Conservation (phyloP, 2,113 vertebrate genomes). For the Regulus satrapa region DNA sequence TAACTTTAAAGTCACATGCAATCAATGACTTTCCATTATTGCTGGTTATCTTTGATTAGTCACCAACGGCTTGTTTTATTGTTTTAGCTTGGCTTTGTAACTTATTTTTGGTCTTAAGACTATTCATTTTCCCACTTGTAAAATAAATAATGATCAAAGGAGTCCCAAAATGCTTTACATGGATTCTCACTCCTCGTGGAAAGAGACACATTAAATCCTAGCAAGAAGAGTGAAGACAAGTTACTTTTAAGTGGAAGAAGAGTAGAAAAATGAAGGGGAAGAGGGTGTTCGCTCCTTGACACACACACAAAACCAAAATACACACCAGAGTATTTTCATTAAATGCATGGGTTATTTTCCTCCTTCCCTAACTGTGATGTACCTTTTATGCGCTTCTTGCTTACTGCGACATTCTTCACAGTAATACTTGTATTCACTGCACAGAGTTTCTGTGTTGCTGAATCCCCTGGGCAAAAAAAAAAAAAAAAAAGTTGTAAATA, state of each 20-base stretch:
- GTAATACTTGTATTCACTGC: slow-evolving; percentile 86
- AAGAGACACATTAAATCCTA: background rate
- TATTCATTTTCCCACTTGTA: background rate
- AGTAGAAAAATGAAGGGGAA: background rate
- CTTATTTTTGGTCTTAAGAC: background rate
- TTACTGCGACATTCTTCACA: slow-evolving; percentile 87
- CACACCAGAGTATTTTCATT: background rate
- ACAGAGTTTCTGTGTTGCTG: slow-evolving; percentile 85
- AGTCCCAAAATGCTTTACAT: background rate
- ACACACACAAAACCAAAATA: background rate
- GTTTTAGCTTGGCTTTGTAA: background rate
- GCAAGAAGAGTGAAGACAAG: background rate
- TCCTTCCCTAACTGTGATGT: background rate
- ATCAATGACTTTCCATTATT: background rate
- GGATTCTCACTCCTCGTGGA: background rate
- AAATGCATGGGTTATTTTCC: background rate
- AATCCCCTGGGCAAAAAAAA: slow-evolving; percentile 72
- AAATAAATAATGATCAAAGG: background rate
- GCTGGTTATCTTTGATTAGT: background rate
- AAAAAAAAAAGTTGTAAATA: background rate
- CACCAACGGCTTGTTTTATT: background rate
- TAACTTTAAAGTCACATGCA: background rate
- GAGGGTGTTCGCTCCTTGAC: background rate
- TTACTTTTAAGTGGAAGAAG: background rate
- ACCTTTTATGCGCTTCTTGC: slow-evolving; percentile 86